Base-by-base conservation (phyloP, 1,140 invertebrate species). In the Diorhabda carinulata region DNA sequence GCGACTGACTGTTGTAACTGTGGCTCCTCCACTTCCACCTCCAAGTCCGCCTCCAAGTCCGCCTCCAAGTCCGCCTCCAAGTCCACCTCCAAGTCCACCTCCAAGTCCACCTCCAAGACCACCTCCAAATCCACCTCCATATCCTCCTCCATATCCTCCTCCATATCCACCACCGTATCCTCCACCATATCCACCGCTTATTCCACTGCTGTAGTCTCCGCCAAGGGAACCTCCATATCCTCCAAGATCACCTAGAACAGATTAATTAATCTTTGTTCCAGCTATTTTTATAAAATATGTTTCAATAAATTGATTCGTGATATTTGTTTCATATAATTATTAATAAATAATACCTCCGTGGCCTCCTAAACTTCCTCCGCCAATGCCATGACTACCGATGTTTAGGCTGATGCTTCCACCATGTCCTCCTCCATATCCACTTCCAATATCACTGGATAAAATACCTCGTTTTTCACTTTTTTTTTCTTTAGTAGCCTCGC, bases 131-230 rank as follows among this genome's bases (percentile, higher is more conserved):
- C 74, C 76, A 7, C 72, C 72, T 45, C 70, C 69, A 61, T 10
- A 61, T n/a, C 72, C 68, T 43, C 68, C 58, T 10, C 65, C 71
- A 42, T 62, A 57, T 45, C 64, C 66, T 47, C 73, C 71, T 64
- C 73, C 67, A 8, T 57, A 44, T 44, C 66, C 66, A 69, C 69
- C 72, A 57, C 72, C 75, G 63, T 58, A 65, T 41, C 72, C 72
- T 47, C 72, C 74, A 63, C 70, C 66, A 69, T 84, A 78, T 65
- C 82, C 82, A 58, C 81, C 78, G n/a, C 47, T 52, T 6, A 52
- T 52, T 25, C 25, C 70, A 10, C 77, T 72, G 52, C 75, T 76
- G 64, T 70, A 72, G 58, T 74, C 76, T 60, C 74, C 73, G 5
- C 43, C 76, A 62, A 40, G 40, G 40, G 69, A 69, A 25, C 72